Conservation (phyloP, 2,797 vertebrate genomes). For the Anableps anableps region DNA sequence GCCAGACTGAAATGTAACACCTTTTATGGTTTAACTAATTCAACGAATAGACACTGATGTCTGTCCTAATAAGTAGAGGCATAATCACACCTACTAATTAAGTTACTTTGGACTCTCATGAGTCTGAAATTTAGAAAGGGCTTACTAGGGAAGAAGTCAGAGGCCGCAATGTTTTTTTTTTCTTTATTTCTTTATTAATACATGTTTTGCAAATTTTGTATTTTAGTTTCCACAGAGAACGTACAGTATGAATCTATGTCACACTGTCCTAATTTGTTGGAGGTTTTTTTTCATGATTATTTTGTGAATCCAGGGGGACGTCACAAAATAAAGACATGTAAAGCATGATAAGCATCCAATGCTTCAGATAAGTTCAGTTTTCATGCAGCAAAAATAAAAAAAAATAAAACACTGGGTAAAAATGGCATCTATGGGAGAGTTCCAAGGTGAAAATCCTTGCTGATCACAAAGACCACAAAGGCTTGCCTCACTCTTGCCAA, state of each 20-base stretch:
- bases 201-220: not conserved
- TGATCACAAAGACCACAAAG: not conserved
- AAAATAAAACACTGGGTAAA: not conserved
- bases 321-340: not conserved
- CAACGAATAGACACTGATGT: conserved; percentile 82
- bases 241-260: not conserved
- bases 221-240: not conserved
- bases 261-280: not conserved
- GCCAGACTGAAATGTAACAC: conserved; percentile 90
- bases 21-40: conserved; percentile 91
- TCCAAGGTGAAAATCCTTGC: not conserved
- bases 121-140: conserved; percentile 14
- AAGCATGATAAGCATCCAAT: not conserved
- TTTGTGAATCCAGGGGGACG: not conserved
- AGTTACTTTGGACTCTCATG: conserved; percentile 88
- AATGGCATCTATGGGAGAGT: not conserved
- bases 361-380: not conserved
- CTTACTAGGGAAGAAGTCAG: not conserved
- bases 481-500: not conserved
- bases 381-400: not conserved
- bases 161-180: not conserved
- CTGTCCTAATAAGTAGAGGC: conserved; percentile 84
- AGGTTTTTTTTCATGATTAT: not conserved
- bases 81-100: conserved; percentile 87
- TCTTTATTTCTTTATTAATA: not conserved